Conservation (phyloP, 2,113 vertebrate genomes). For the Serilophus lunatus region DNA sequence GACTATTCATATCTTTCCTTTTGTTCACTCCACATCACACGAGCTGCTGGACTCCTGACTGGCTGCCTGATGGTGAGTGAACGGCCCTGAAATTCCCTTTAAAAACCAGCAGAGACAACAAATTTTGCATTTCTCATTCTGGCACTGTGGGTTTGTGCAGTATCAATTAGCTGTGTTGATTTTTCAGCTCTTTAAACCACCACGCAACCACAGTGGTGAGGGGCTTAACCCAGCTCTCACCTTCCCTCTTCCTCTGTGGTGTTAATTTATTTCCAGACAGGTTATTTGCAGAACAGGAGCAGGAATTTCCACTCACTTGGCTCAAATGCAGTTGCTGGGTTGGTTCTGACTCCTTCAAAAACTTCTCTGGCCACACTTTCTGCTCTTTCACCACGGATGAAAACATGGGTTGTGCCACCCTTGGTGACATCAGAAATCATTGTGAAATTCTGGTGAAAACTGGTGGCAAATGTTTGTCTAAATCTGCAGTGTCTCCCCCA, state of each 20-base stretch:
- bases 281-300: not conserved
- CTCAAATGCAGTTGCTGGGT: not conserved
- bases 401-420: not conserved
- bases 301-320: not conserved
- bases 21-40: not conserved
- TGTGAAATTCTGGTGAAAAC: not conserved
- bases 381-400: not conserved
- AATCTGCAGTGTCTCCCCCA: not conserved
- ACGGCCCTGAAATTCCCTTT: not conserved
- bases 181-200: not conserved
- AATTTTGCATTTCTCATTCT: not conserved
- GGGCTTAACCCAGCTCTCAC: not conserved
- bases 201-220: not conserved
- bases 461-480: not conserved
- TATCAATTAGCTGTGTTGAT: conserved; percentile 43
- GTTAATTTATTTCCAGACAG: not conserved
- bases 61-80: not conserved
- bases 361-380: not conserved
- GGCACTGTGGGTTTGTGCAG: not conserved
- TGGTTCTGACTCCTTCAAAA: not conserved
- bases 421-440: not conserved
- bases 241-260: not conserved
- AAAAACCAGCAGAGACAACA: not conserved
- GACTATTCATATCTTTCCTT: not conserved
- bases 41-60: not conserved